Evolutionary conservation across 2,113 vertebrate genomes (phyloP).

Genomic region (Spheniscus mendiculus): DNA sequence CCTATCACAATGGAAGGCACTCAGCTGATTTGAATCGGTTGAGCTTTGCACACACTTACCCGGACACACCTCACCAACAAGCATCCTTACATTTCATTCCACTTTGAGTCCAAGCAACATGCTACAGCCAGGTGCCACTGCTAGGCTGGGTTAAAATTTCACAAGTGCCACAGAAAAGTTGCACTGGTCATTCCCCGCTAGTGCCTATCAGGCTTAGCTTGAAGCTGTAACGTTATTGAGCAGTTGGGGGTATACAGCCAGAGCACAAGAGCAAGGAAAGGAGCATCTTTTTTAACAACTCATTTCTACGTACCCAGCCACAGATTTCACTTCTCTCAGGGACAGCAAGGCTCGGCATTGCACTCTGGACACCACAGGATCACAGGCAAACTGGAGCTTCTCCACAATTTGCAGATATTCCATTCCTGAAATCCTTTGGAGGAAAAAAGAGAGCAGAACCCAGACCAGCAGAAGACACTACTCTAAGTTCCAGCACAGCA

Average conservation of each 20-base stretch:
- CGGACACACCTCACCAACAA: neutral
- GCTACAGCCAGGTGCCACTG: neutral
- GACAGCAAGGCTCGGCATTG: accelerated
- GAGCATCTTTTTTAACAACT: neutral
- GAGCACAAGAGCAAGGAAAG: neutral
- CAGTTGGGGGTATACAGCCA: neutral
- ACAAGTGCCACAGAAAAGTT: neutral
- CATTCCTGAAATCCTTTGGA: neutral
- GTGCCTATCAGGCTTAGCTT: neutral
- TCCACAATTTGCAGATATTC: neutral
- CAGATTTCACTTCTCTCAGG: neutral
- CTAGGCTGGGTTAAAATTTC: neutral
- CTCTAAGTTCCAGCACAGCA: neutral
- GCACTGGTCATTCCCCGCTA: neutral
- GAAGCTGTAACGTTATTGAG: neutral
- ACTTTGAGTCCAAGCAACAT: neutral
- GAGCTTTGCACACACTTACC: neutral
- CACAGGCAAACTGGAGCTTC: neutral
- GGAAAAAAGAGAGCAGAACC: neutral
- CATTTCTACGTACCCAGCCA: neutral
- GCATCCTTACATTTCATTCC: neutral
- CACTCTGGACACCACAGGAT: neutral
- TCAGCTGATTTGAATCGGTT: neutral
- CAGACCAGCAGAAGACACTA: neutral
- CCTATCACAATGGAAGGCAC: neutral